phyloP scores from a whole-genome alignment of 2,113 vertebrate species.

The Vulpes ferrilata region DNA sequence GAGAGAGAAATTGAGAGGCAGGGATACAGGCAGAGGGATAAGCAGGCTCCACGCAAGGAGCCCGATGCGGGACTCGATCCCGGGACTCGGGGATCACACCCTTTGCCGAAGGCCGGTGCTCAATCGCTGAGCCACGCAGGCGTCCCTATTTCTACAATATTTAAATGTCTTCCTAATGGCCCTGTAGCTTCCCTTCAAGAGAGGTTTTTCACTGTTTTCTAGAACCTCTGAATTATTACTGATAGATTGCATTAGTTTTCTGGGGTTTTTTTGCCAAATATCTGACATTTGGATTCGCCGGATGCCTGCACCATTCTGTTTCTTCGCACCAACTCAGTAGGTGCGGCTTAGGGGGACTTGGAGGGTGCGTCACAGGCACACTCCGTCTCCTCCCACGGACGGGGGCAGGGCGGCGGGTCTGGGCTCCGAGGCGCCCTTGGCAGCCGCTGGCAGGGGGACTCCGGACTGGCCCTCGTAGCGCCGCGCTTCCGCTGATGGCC shows the following conservation, averaged over 20 bases:
- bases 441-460: fast-evolving
- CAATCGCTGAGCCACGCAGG: too few species aligned
- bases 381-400: background rate
- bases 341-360: background rate
- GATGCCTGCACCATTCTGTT: background rate
- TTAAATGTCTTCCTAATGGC: background rate
- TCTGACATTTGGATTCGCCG: background rate
- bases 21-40: too few species aligned
- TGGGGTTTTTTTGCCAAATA: background rate
- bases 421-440: fast-evolving
- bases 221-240: background rate
- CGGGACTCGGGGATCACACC: too few species aligned
- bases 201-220: background rate
- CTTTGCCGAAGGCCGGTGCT: too few species aligned
- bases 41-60: too few species aligned
- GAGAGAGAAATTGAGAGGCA: too few species aligned
- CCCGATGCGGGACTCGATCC: too few species aligned
- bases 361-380: background rate
- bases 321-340: background rate
- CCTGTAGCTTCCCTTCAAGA: background rate
- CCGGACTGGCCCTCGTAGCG: fast-evolving
- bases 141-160: background rate
- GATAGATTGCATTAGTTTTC: background rate
- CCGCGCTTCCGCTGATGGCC: background rate
- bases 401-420: background rate